Evolutionary conservation across 2,888 invertebrate genomes (phyloP).

Genomic region (Caenorhabditis angaria): DNA sequence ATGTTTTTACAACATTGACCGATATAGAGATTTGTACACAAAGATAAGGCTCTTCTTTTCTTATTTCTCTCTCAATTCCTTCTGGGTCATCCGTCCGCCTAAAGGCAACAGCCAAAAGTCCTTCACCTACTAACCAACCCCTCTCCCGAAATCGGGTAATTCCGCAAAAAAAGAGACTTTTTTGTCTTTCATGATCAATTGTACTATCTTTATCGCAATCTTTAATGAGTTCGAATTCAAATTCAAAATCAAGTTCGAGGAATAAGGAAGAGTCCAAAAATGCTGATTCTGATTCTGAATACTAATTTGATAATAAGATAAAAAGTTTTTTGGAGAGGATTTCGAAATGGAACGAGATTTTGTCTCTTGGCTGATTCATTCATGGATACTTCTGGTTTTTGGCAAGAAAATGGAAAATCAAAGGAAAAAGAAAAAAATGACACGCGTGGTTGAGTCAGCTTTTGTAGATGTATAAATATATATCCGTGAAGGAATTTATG

Average conservation of each 20-base stretch:
- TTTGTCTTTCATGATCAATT: not conserved
- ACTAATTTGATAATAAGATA: not conserved
- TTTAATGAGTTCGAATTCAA: too few species aligned
- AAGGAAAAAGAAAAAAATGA: too few species aligned
- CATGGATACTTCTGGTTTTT: constrained; percentile 4
- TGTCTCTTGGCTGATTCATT: not conserved
- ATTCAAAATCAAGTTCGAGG: too few species aligned
- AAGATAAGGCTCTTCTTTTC: not conserved
- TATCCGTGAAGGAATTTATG: too few species aligned
- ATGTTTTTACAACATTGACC: constrained; percentile 4
- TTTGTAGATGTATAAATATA: too few species aligned
- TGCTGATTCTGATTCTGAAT: too few species aligned
- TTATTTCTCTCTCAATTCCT: not conserved
- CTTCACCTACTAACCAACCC: constrained; percentile 42
- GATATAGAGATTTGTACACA: constrained; percentile 2
- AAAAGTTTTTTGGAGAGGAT: not conserved
- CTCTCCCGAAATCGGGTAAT: constrained; percentile 19
- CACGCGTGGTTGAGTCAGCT: constrained; percentile 4
- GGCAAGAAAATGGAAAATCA: too few species aligned
- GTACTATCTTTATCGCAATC: too few species aligned
- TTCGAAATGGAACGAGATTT: not conserved
- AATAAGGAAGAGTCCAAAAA: too few species aligned
- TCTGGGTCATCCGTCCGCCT: constrained; percentile 3
- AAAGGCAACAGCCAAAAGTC: constrained; percentile 23
- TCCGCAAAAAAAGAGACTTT: not conserved